phyloP scores from a whole-genome alignment of 2,797 vertebrate species.

The Rhinogobio ventralis region DNA sequence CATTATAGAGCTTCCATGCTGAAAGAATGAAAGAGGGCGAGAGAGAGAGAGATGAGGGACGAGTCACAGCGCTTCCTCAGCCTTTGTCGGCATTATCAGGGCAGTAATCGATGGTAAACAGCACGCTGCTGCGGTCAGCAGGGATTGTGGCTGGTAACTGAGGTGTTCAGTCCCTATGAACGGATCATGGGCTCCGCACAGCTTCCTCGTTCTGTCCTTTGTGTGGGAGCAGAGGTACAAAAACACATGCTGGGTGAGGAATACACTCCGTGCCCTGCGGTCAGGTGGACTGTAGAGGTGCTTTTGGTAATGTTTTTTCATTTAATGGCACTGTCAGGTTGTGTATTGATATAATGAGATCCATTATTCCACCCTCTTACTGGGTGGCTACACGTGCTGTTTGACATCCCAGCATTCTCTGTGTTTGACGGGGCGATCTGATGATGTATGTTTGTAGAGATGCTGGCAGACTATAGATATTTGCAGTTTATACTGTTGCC shows the following conservation, averaged over 20 bases:
- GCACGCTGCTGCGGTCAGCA: slow-evolving; percentile 1
- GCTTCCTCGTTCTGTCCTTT: slow-evolving; percentile 63
- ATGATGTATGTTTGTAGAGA: slow-evolving; percentile 8
- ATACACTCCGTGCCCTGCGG: not conserved
- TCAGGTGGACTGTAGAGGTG: slow-evolving; percentile 19
- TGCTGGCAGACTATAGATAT: not conserved
- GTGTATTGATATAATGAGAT: slow-evolving; percentile 11
- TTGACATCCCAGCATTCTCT: slow-evolving; percentile 20
- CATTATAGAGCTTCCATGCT: slow-evolving; percentile 28
- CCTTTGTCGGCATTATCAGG: slow-evolving; percentile 31
- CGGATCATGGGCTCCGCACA: slow-evolving; percentile 31
- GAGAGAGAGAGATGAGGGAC: slow-evolving; percentile 15
- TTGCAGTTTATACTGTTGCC: not conserved
- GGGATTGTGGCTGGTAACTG: slow-evolving; percentile 17
- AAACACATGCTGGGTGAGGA: slow-evolving; percentile 36
- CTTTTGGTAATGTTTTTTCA: not conserved
- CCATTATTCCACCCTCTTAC: slow-evolving; percentile 37
- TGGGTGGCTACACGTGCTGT: slow-evolving; percentile 34
- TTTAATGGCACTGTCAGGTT: slow-evolving; percentile 4
- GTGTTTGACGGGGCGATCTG: not conserved
- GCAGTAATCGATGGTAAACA: slow-evolving; percentile 33
- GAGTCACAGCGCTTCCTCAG: slow-evolving; percentile 1
- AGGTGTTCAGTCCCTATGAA: slow-evolving; percentile 9
- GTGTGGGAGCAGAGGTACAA: slow-evolving; percentile 60
- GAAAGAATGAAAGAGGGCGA: slow-evolving; percentile 2